Evolutionary conservation across 2,797 vertebrate genomes (phyloP), one percentile per base, ranked within the genome.

Genomic region (Pipistrellus pygmaeus): DNA sequence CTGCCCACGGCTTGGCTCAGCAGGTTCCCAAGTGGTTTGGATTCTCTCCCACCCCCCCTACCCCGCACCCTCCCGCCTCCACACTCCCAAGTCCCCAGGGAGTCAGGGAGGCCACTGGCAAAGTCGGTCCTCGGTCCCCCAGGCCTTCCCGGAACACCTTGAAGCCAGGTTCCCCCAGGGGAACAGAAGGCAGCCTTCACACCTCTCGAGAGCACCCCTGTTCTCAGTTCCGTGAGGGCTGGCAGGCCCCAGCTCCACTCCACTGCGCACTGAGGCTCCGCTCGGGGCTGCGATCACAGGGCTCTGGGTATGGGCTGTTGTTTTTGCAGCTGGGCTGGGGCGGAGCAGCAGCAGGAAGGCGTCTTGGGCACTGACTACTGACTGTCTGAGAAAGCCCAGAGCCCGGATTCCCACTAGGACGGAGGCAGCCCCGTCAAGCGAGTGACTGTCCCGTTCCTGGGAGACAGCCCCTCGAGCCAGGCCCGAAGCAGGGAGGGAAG

Each of bases 301-400:
- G 55, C 94, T 96, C 81, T n/a, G 96, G 95, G 86, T 95, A 87
- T 11, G 60, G 92, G 68, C 94, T 92, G 96, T 97, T 97, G 96
- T 97, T 98, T 97, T 98, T 94, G 97, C 97, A 98, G 97, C 97
- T 98, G 97, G 90, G 46, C 92, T 27, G 90, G 96, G 97, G 96
- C 30, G 96, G 97, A 95, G 93, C 92, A 62, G 95, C 94, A 72
- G 93, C 27, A 87, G 92, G 93, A 96, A 96, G 94, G 85, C 88
- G 21, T 72, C 60, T 64, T 9, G 91, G 95, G 92, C 80, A 72
- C 90, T 85, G 95, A 62, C 78, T 82, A 68, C 90, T 85, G 95
- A 57, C 82, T 3, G 78, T 96, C 97, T 97, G 97, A 97, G 96
- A 97, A 97, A 97, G 93, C 96, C 95, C 85, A 25, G 46, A 90